These are phyloP conservation scores for Brenthis daphne DNA, from an alignment of 2,888 invertebrate species.

Conservation along the genomic window DNA sequence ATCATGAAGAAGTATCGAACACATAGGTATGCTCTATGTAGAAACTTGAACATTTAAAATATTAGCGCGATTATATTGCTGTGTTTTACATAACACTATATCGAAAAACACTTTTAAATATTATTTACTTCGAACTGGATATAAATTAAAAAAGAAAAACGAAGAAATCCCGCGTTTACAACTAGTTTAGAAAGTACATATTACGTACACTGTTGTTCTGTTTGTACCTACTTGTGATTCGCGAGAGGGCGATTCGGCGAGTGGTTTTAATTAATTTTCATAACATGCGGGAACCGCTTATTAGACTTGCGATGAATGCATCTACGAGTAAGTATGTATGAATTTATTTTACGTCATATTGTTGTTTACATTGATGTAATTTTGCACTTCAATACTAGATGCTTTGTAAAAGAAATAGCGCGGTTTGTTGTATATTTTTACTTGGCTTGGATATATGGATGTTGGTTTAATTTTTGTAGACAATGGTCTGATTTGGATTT, in stretches of 20 bases:
- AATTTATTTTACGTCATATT: conserved; percentile 1
- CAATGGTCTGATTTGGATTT: too few species aligned
- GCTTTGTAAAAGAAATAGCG: not conserved
- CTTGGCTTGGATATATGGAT: not conserved
- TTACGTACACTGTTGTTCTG: too few species aligned
- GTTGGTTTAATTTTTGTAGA: not conserved
- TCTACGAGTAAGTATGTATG: conserved; percentile 4
- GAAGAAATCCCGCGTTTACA: too few species aligned
- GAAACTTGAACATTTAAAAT: too few species aligned
- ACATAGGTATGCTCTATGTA: too few species aligned
- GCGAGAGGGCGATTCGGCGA: conserved; percentile 36
- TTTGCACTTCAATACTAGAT: not conserved
- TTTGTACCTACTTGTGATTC: conserved; percentile 16
- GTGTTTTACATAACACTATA: too few species aligned
- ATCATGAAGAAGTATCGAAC: too few species aligned
- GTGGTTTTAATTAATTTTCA: conserved; percentile 43
- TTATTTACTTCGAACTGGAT: too few species aligned
- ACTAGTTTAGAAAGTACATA: too few species aligned
- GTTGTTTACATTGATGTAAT: conserved; percentile 6
- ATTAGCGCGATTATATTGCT: too few species aligned
- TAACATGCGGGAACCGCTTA: conserved; percentile 39
- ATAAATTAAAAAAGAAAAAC: too few species aligned
- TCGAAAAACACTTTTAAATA: too few species aligned
- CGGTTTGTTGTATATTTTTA: not conserved
- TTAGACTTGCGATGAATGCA: conserved; percentile 36